Percentiles rank a stretch among this genome's conserved stretches.
phyloP scores from a whole-genome alignment of 2,797 vertebrate species.

The Gephyroberyx darwinii region DNA sequence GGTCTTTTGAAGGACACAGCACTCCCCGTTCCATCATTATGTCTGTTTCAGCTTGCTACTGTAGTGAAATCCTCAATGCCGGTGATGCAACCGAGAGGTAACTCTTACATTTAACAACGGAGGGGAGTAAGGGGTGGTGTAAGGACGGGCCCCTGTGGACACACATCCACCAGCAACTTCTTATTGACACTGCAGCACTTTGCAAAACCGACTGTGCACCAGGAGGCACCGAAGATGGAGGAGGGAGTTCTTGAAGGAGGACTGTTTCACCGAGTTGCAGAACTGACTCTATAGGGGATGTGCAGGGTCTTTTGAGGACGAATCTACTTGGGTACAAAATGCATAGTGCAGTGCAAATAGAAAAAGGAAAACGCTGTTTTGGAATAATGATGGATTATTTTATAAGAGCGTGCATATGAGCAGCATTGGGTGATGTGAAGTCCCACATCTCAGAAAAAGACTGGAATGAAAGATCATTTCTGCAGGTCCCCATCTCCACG shows the following conservation, averaged over 20 bases:
- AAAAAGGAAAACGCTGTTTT: not conserved
- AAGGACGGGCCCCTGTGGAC: slow-evolving; percentile 30
- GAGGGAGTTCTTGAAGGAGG: not conserved
- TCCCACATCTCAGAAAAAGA: no score
- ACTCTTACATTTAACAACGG: slow-evolving; percentile 6
- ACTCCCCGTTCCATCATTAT: not conserved
- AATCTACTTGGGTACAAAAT: not conserved
- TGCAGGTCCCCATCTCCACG: no score
- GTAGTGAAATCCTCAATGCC: slow-evolving; percentile 22
- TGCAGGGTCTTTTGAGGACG: not conserved
- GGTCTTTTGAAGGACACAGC: slow-evolving; percentile 1
- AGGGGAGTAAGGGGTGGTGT: slow-evolving; percentile 27
- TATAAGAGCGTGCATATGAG: no score
- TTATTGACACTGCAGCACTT: slow-evolving; percentile 22
- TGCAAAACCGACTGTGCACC: slow-evolving; percentile 36
- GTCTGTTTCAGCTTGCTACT: slow-evolving; percentile 14
- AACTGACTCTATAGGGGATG: not conserved
- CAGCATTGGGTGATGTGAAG: no score
- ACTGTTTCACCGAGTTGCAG: slow-evolving; percentile 13
- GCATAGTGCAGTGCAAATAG: not conserved
- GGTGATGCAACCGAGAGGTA: slow-evolving; percentile 61
- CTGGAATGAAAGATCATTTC: no score
- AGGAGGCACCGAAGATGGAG: slow-evolving; percentile 16
- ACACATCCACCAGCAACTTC: slow-evolving; percentile 31
- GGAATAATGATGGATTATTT: no score